Conservation (phyloP, 2,797 vertebrate genomes). For the Megaceryle alcyon region DNA sequence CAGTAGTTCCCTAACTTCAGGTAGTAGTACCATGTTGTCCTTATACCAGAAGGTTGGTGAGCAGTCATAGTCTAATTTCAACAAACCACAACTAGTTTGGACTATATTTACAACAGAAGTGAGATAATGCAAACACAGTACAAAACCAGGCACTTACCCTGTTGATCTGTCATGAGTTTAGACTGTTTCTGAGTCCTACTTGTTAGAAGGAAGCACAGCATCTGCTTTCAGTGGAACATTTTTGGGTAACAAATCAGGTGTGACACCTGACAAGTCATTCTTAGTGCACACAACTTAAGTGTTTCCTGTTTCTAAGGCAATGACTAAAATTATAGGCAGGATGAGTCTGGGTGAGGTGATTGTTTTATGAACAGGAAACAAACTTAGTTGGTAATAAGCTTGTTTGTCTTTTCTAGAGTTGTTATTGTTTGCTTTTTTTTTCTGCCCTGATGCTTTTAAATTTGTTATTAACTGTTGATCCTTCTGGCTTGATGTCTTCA, state of each 20-base stretch:
- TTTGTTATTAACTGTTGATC: neutral
- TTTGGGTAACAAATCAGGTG: neutral
- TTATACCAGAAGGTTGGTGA: accelerated
- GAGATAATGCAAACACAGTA: neutral
- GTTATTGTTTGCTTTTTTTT: neutral
- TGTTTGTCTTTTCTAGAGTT: neutral
- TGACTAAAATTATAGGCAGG: neutral
- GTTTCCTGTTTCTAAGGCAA: conserved; percentile 2
- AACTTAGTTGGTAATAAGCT: neutral
- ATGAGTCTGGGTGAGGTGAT: neutral
- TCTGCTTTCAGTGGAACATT: neutral
- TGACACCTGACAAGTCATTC: neutral
- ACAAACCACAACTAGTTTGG: accelerated
- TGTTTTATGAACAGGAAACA: conserved; percentile 9
- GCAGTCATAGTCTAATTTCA: neutral
- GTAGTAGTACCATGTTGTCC: accelerated
- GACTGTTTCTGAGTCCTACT: neutral
- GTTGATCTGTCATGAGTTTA: accelerated
- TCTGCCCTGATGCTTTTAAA: neutral
- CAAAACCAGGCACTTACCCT: accelerated
- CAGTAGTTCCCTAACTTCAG: neutral
- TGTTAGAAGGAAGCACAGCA: neutral
- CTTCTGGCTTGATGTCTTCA: neutral
- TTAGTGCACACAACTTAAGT: neutral
- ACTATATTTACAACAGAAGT: neutral